Evolutionary conservation across 2,113 vertebrate genomes (phyloP), one percentile per base, ranked within the genome.

Genomic region (Trochalopteron elliotii): DNA sequence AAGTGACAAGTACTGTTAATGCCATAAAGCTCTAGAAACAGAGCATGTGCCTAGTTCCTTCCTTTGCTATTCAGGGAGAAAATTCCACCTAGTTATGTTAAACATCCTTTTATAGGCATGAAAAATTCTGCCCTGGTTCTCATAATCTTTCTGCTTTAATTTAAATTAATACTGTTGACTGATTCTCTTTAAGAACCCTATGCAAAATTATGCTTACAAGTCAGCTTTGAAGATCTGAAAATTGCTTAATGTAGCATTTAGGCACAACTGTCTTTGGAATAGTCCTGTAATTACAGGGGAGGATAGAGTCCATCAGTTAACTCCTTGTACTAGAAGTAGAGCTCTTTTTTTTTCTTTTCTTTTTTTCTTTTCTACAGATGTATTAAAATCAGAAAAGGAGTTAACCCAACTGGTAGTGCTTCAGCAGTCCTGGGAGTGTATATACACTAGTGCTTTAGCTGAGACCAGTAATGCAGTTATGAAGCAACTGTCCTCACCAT

Each of bases 221-320:
- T 45, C 67, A 94, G 57, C 37, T 84, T 77, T 78, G 64, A 65
- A 83, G 49, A 86, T 88, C 67, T 93, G 75, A 93, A 95, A 96
- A 94, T 83, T 89, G 76, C 61, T 95, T 89, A 94, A 91, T 89
- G 39, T 87, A 76, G n/a, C 63, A 72, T 92, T 87, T 95, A 64
- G 70, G 47, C 84, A 78, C 69, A 91, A 87, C 75, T 61, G 55
- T 79, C 50, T 87, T 94, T 75, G 61, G 61, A 84, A 70, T 79
- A 91, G 40, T 39, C 35, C 55, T 85, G 20, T 89, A 96, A 95
- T 91, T 91, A 71, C 57, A 68, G 69, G 31, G 72, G 85, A 96
- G 69, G 78, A 67, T 50, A 52, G 55, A 89, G 39, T 83, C 88
- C 59, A 71, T 80, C 60, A 76, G 52, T 88, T 95, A 76, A 47